Evolutionary conservation across 2,888 invertebrate species (phyloP).

Genomic region (Drosophila acutilabella): DNA sequence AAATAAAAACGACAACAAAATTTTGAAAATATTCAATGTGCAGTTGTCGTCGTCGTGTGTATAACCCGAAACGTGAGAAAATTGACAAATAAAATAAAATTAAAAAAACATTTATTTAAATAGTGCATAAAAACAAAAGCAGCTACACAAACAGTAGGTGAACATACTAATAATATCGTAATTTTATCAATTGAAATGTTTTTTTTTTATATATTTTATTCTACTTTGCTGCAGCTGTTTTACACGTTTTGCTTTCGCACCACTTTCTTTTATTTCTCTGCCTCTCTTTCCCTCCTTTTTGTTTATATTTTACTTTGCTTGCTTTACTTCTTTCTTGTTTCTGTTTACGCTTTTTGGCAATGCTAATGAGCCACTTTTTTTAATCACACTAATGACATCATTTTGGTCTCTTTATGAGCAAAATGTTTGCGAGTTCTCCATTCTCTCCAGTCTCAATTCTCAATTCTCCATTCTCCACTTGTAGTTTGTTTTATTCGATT

Average conservation of each 20-base stretch:
- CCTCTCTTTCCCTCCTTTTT: background rate
- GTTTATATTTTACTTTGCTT: background rate
- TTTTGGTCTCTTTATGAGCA: slow-evolving; percentile 23
- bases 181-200: background rate
- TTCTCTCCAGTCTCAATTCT: slow-evolving; percentile 19
- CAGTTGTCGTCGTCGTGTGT: slow-evolving; percentile 38
- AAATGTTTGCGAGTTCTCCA: slow-evolving; percentile 23
- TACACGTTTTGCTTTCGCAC: slow-evolving; percentile 19
- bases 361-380: slow-evolving; percentile 32
- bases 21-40: slow-evolving; percentile 40
- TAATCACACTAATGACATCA: slow-evolving; percentile 51
- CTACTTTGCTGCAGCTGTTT: slow-evolving; percentile 7
- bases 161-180: slow-evolving; percentile 7
- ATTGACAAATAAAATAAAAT: slow-evolving; percentile 4
- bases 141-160: slow-evolving; percentile 5
- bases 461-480: slow-evolving; percentile 13
- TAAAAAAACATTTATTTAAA: slow-evolving; percentile 1
- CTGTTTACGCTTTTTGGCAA: slow-evolving; percentile 26
- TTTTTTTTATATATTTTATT: background rate
- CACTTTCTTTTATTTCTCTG: slow-evolving; percentile 35
- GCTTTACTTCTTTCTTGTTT: slow-evolving; percentile 3
- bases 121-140: slow-evolving; percentile 5
- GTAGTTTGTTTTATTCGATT: background rate
- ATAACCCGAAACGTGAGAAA: slow-evolving; percentile 19
- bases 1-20: slow-evolving; percentile 46